Conservation (phyloP, 2,113 vertebrate species). For the Hemicordylus capensis region DNA sequence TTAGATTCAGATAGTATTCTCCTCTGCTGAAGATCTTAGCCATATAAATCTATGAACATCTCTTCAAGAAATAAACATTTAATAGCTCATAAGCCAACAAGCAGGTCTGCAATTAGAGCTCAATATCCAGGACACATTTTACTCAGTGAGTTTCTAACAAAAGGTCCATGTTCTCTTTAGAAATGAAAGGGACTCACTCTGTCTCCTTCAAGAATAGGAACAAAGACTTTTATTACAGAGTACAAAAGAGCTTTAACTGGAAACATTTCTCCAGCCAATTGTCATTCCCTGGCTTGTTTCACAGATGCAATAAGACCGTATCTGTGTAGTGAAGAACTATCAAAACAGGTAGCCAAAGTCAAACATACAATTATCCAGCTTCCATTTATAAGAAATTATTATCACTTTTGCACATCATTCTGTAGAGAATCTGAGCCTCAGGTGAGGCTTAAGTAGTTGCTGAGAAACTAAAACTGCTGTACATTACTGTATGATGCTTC, state of each 20-base stretch:
- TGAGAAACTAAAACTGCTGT: background rate
- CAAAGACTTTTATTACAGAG: background rate
- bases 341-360: background rate
- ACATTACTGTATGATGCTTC: background rate
- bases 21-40: background rate
- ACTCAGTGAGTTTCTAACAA: background rate
- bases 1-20: background rate
- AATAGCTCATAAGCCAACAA: background rate
- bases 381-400: background rate
- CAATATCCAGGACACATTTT: background rate
- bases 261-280: background rate
- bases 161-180: background rate
- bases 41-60: background rate
- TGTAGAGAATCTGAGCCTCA: background rate
- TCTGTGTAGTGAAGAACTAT: background rate
- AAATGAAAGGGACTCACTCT: background rate
- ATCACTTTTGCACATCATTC: background rate
- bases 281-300: background rate
- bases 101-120: background rate
- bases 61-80: background rate
- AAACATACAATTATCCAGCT: background rate
- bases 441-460: fast-evolving
- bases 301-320: background rate
- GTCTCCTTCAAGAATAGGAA: background rate
- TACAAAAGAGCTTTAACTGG: background rate